Conservation (phyloP, 2,797 vertebrate genomes). For the Acanthiza pusilla region DNA sequence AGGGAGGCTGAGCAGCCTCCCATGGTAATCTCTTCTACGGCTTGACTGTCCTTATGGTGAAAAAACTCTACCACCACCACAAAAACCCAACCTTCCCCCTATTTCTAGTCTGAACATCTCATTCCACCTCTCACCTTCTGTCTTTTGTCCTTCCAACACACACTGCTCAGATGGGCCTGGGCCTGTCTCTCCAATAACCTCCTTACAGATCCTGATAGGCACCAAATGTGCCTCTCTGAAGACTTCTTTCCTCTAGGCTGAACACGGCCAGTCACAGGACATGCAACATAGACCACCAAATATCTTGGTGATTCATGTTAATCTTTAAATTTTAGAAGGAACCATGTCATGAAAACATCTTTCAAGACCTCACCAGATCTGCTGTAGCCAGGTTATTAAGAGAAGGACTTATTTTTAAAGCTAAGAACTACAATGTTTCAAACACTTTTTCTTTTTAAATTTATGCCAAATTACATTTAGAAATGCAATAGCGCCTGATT, state of each 20-base stretch:
- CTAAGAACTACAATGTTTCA: not conserved
- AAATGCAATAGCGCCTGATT: not conserved
- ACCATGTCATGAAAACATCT: not conserved
- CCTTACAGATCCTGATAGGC: not conserved
- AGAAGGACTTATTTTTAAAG: not conserved
- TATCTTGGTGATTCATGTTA: not conserved
- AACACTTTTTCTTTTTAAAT: not conserved
- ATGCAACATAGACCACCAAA: not conserved
- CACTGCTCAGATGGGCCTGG: too few relatives aligned
- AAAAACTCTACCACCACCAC: not conserved
- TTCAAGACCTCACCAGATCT: not conserved
- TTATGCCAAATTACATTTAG: not conserved
- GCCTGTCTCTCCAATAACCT: not conserved
- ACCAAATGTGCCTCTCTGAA: not conserved
- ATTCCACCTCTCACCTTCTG: not conserved
- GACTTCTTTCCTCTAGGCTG: not conserved
- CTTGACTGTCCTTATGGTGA: not conserved
- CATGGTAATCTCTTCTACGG: not conserved
- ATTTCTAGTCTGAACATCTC: not conserved
- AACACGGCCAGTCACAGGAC: not conserved
- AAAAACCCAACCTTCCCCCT: not conserved
- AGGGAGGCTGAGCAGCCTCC: not conserved
- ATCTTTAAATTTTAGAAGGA: not conserved
- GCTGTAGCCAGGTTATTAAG: accelerated
- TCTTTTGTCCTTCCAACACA: not conserved